A percentile compares a stretch with the other conserved stretches of the same genome.
These are phyloP conservation scores for Numida meleagris DNA, from an alignment of 2,113 vertebrate species.

Conservation along the genomic window DNA sequence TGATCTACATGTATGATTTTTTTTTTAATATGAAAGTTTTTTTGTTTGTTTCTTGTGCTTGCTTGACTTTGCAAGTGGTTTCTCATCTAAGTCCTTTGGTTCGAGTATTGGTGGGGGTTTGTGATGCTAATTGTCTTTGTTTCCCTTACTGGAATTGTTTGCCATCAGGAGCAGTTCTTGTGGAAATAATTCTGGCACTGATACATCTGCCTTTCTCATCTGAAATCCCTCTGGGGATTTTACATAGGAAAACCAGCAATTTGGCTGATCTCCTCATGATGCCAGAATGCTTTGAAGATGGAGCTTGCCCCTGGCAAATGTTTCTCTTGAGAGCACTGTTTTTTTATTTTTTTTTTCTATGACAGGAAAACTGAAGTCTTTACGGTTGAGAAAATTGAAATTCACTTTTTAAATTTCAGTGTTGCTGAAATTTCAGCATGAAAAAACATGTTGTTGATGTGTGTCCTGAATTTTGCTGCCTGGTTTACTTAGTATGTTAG, in stretches of 20 bases:
- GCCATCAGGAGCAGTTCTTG: not conserved
- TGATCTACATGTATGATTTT: not conserved
- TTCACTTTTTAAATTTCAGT: not conserved
- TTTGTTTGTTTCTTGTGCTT: not conserved
- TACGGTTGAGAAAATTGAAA: not conserved
- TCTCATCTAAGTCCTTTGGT: not conserved
- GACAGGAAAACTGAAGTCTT: not conserved
- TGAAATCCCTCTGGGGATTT: not conserved
- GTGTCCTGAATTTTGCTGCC: not conserved
- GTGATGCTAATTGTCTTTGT: not conserved
- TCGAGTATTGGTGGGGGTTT: not conserved
- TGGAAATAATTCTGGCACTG: not conserved
- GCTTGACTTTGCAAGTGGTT: not conserved
- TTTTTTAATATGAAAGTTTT: not conserved
- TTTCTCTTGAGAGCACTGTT: not conserved
- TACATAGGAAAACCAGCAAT: not conserved
- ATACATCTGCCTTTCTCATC: not conserved
- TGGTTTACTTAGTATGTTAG: not conserved
- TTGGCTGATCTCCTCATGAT: not conserved
- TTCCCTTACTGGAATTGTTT: not conserved
- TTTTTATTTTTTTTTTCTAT: not conserved
- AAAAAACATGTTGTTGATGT: not conserved
- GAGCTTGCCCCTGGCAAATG: not conserved
- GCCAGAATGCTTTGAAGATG: not conserved
- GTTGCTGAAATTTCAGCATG: not conserved